Evolutionary conservation across 2,113 vertebrate species (phyloP).

Genomic region (Aplodontia rufa): DNA sequence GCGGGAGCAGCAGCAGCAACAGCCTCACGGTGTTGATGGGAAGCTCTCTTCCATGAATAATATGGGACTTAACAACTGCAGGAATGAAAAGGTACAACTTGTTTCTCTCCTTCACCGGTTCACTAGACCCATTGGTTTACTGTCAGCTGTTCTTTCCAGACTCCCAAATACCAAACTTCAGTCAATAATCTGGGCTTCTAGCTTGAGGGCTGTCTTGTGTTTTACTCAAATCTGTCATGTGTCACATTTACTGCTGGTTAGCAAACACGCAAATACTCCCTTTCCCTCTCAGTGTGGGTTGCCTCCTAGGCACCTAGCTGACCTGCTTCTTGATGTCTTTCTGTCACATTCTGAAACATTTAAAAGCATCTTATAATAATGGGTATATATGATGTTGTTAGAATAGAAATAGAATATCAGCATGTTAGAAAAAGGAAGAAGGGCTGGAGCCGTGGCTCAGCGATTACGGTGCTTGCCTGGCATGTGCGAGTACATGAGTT

Average conservation of each 20-base stretch:
- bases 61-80: constrained; percentile 96
- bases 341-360: neutral
- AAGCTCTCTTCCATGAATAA: constrained; percentile 94
- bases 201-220: neutral
- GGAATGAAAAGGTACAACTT: constrained; percentile 93
- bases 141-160: neutral
- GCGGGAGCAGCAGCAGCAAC: constrained; percentile 92
- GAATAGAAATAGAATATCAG: neutral
- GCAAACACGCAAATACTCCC: neutral
- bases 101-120: neutral
- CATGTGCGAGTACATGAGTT: no score
- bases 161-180: neutral
- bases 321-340: neutral
- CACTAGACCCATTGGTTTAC: neutral
- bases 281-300: neutral
- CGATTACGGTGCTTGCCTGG: no score
- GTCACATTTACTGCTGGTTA: neutral
- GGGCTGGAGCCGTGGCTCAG: no score
- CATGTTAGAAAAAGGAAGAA: constrained; percentile 46
- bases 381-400: neutral
- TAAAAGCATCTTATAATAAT: constrained; percentile 18
- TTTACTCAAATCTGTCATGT: neutral
- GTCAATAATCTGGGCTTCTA: neutral
- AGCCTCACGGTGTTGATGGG: constrained; percentile 93
- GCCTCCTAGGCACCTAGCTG: neutral